These are phyloP conservation scores for Pogonocichla stellata DNA, from an alignment of 2,113 vertebrate species.

Conservation along the genomic window DNA sequence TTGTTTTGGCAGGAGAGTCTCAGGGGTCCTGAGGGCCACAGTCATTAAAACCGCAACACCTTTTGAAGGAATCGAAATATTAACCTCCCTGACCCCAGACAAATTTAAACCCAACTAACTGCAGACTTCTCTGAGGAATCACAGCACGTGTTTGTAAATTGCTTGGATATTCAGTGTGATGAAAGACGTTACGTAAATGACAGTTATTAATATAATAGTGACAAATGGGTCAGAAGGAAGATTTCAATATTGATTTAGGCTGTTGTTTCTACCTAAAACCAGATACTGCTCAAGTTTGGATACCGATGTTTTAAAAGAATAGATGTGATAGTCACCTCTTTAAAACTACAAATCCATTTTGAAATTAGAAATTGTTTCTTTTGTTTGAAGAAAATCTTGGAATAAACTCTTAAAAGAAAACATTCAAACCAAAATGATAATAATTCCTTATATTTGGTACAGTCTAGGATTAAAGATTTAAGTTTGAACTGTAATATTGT, in stretches of 20 bases:
- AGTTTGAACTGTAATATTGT: neutral
- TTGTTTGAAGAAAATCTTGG: neutral
- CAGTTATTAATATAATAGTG: slow-evolving; percentile 44
- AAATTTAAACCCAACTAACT: slow-evolving; percentile 39
- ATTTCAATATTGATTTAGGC: neutral
- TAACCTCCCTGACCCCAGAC: slow-evolving; percentile 6
- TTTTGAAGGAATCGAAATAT: slow-evolving; percentile 45
- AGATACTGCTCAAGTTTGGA: neutral
- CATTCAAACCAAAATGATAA: neutral
- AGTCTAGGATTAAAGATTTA: neutral
- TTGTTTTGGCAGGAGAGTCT: neutral
- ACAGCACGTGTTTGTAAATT: slow-evolving; percentile 52
- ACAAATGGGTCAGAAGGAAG: slow-evolving; percentile 23
- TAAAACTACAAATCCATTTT: neutral
- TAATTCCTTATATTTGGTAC: neutral
- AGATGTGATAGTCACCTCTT: neutral
- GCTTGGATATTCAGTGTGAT: neutral
- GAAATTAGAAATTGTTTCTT: neutral
- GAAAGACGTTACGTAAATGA: slow-evolving; percentile 32
- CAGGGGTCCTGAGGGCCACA: neutral
- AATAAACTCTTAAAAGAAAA: neutral
- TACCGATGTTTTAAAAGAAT: neutral
- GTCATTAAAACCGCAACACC: slow-evolving; percentile 27
- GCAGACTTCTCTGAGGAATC: slow-evolving; percentile 40
- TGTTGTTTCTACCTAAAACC: neutral